Percentiles rank a stretch among this genome's conserved stretches.
These are phyloP conservation scores for Nudaria mundana DNA, from an alignment of 2,888 invertebrate genomes.

Conservation along the genomic window DNA sequence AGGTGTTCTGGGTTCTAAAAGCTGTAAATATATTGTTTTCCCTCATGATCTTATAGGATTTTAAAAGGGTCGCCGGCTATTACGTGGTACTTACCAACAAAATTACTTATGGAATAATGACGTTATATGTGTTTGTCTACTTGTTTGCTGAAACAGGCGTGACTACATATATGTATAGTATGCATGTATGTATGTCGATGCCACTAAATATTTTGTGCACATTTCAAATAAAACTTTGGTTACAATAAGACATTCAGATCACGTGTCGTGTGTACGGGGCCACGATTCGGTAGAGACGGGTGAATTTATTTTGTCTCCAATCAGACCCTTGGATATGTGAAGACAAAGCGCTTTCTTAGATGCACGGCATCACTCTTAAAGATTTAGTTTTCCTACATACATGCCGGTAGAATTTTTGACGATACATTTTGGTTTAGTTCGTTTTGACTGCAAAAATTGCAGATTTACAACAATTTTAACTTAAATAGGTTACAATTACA, in stretches of 20 bases:
- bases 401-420: neutral
- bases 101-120: no score
- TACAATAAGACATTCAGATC: slow-evolving; percentile 37
- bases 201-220: slow-evolving; percentile 30
- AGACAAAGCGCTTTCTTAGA: slow-evolving; percentile 59
- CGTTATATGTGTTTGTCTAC: no score
- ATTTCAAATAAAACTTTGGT: slow-evolving; percentile 31
- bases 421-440: neutral
- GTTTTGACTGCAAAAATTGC: no score
- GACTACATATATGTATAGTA: no score
- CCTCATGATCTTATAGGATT: no score
- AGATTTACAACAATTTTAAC: no score
- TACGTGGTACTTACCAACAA: no score
- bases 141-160: slow-evolving; percentile 16
- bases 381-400: slow-evolving; percentile 18
- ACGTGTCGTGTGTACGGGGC: slow-evolving; percentile 39
- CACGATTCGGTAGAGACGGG: slow-evolving; percentile 42
- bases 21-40: no score
- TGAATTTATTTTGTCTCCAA: slow-evolving; percentile 70
- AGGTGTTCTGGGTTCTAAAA: no score
- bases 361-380: slow-evolving; percentile 29
- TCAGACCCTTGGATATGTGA: slow-evolving; percentile 54
- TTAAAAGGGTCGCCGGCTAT: no score
- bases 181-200: no score
- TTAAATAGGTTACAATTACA: no score